These are phyloP conservation scores for Balearica regulorum DNA, from an alignment of 2,797 vertebrate species.

Conservation along the genomic window DNA sequence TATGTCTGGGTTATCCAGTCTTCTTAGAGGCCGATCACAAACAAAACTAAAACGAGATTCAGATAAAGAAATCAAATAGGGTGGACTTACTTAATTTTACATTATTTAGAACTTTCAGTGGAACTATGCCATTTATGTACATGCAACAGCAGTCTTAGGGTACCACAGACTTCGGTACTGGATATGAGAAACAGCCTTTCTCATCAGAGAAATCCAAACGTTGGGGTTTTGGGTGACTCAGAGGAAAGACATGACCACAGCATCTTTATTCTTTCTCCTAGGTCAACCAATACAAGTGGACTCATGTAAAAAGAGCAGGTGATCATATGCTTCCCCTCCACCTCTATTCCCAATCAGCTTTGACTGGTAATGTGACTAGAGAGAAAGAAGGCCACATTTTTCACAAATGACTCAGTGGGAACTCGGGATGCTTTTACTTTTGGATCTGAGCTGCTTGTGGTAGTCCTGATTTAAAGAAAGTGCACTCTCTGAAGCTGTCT, in stretches of 20 bases:
- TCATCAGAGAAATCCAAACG: background rate
- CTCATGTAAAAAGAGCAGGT: background rate
- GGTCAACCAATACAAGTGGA: background rate
- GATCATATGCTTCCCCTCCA: background rate
- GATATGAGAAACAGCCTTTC: background rate
- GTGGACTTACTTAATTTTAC: background rate
- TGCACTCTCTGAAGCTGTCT: background rate
- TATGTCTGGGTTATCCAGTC: conserved; percentile 14
- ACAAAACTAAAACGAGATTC: conserved; percentile 66
- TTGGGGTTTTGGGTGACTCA: background rate
- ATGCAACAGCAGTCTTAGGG: background rate
- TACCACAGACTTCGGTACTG: background rate
- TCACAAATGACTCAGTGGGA: background rate
- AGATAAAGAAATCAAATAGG: conserved; percentile 35
- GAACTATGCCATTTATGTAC: conserved; percentile 32
- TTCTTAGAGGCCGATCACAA: conserved; percentile 39
- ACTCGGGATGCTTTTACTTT: background rate
- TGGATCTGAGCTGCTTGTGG: background rate
- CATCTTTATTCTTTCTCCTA: background rate
- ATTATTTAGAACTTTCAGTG: conserved; percentile 24
- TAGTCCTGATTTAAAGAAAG: background rate
- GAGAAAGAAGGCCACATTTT: background rate
- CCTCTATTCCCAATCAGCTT: background rate
- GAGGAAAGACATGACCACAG: background rate
- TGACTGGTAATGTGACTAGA: background rate